phyloP scores from a whole-genome alignment of 2,888 invertebrate species.

The Corbicula japonica region DNA sequence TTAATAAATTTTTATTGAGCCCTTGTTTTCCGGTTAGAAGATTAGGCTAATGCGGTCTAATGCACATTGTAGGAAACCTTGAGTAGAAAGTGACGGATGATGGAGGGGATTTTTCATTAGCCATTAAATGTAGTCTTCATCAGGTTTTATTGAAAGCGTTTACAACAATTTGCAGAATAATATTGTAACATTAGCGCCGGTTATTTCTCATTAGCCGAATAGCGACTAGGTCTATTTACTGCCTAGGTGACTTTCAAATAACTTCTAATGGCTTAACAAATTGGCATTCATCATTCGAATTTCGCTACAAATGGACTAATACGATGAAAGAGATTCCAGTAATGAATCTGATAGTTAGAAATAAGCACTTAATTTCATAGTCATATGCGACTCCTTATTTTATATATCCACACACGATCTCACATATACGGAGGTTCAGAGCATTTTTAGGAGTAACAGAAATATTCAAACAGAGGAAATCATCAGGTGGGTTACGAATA shows the following conservation, averaged over 20 bases:
- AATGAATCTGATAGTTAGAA: slow-evolving; percentile 25
- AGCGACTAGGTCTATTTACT: slow-evolving; percentile 36
- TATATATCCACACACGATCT: too few species aligned
- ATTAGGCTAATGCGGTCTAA: slow-evolving; percentile 67
- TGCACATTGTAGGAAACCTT: slow-evolving; percentile 47
- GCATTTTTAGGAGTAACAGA: too few species aligned
- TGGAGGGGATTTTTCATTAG: slow-evolving; percentile 62
- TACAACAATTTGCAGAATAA: slow-evolving; percentile 48
- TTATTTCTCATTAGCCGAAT: slow-evolving; percentile 51
- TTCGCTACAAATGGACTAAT: slow-evolving; percentile 41
- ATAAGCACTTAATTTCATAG: too few species aligned
- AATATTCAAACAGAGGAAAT: too few species aligned
- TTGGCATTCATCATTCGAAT: slow-evolving; percentile 57
- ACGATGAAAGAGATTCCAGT: slow-evolving; percentile 33
- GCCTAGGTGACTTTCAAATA: slow-evolving; percentile 38
- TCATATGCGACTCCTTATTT: too few species aligned
- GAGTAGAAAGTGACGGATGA: slow-evolving; percentile 46
- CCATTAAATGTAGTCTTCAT: slow-evolving; percentile 60
- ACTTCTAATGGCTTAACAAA: slow-evolving; percentile 40
- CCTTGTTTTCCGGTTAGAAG: slow-evolving; percentile 57
- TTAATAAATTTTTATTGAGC: slow-evolving; percentile 72
- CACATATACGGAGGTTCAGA: too few species aligned
- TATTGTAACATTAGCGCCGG: slow-evolving; percentile 55
- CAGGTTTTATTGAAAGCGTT: slow-evolving; percentile 60
- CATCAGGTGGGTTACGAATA: too few species aligned